Conservation (phyloP, 2,113 vertebrate species). For the Synchiropus splendidus region DNA sequence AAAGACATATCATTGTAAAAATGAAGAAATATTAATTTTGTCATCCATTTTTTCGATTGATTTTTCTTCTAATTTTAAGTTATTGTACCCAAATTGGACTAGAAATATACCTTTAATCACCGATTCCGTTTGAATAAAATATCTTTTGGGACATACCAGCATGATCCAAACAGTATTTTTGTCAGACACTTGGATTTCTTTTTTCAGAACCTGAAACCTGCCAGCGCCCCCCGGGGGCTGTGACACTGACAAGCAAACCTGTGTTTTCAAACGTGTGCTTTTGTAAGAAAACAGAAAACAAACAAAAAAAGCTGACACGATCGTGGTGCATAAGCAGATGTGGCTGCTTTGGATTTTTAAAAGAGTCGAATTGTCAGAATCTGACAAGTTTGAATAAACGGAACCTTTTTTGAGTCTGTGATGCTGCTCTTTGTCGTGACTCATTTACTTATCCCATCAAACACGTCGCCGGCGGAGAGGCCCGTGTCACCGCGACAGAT, state of each 20-base stretch:
- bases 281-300: constrained; percentile 14
- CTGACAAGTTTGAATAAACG: constrained; percentile 13
- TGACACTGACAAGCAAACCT: constrained; percentile 23
- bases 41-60: constrained; percentile 34
- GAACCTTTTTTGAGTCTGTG: too few species aligned
- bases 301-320: too few species aligned
- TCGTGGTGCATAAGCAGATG: constrained; percentile 6
- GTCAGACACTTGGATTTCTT: constrained; percentile 24
- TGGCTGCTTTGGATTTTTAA: constrained; percentile 52
- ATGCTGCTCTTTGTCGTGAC: too few species aligned
- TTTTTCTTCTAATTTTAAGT: constrained; percentile 50
- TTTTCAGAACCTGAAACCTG: constrained; percentile 22
- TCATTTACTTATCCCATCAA: too few species aligned
- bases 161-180: constrained; percentile 57
- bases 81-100: constrained; percentile 57
- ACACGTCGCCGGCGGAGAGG: too few species aligned
- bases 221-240: constrained; percentile 18
- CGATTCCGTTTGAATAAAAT: constrained; percentile 46
- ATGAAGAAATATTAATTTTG: constrained; percentile 63
- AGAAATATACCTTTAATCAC: constrained; percentile 30
- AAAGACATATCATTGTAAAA: constrained; percentile 49
- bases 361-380: constrained; percentile 26
- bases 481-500: too few species aligned
- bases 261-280: constrained; percentile 22
- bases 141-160: constrained; percentile 37